Conservation (phyloP, 1,140 invertebrate genomes). For the Aphis craccivora region DNA sequence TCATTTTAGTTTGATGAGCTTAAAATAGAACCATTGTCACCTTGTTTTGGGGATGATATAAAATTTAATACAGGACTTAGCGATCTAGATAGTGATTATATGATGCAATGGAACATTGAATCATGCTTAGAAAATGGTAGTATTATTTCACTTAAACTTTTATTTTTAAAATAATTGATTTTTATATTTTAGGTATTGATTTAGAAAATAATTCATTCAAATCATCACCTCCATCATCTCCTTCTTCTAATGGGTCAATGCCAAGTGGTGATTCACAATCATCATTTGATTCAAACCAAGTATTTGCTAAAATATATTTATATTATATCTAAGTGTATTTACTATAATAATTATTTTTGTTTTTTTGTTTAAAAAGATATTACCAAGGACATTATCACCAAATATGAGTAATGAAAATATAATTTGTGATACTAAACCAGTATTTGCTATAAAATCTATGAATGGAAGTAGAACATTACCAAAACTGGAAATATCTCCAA, state of each 20-base stretch:
- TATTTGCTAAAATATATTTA: slow-evolving; percentile 10
- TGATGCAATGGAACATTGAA: slow-evolving; percentile 51
- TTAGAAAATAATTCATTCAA: slow-evolving; percentile 3
- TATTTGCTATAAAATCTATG: background rate
- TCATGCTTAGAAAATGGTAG: slow-evolving; percentile 50
- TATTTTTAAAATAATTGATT: background rate
- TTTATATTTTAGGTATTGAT: slow-evolving; percentile 35
- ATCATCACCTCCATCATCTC: slow-evolving; percentile 46
- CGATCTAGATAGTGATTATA: slow-evolving; percentile 25
- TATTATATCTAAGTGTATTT: background rate
- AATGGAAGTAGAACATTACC: background rate
- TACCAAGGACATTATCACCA: background rate
- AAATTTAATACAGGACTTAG: slow-evolving; percentile 26
- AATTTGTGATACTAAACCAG: background rate
- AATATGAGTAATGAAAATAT: background rate
- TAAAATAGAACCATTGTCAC: slow-evolving; percentile 29
- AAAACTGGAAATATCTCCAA: slow-evolving; percentile 19
- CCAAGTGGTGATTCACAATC: slow-evolving; percentile 49
- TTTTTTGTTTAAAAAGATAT: slow-evolving; percentile 15
- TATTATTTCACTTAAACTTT: background rate
- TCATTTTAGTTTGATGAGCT: slow-evolving; percentile 33
- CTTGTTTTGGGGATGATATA: background rate
- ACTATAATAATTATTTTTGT: background rate
- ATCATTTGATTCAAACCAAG: slow-evolving; percentile 41
- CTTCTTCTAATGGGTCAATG: slow-evolving; percentile 40